A percentile compares a stretch with the other conserved stretches of the same genome.
Evolutionary conservation across 2,888 invertebrate species (phyloP).

Genomic region (Euproctis similis): DNA sequence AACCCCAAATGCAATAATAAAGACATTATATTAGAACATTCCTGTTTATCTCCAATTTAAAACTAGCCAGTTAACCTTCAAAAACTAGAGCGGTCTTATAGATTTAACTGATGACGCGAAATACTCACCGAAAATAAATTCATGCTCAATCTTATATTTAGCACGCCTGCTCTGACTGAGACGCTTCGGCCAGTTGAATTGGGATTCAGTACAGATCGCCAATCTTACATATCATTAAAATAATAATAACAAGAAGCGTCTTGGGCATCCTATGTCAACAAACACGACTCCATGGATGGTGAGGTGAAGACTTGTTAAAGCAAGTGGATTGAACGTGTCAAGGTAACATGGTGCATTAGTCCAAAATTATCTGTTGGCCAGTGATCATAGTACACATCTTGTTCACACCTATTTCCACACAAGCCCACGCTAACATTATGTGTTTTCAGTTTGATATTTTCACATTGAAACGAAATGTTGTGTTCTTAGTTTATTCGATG

Average conservation of each 20-base stretch:
- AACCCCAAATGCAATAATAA: too few species aligned
- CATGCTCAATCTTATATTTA: slow-evolving; percentile 74
- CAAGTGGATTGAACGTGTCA: slow-evolving; percentile 46
- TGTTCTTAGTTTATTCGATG: slow-evolving; percentile 66
- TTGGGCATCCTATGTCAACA: slow-evolving; percentile 38
- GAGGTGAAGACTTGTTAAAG: slow-evolving; percentile 32
- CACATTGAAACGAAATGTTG: slow-evolving; percentile 70
- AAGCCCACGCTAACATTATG: slow-evolving; percentile 68
- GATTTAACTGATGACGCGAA: slow-evolving; percentile 65
- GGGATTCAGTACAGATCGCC: slow-evolving; percentile 65
- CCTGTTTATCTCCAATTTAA: slow-evolving; percentile 18
- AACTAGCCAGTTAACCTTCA: slow-evolving; percentile 22
- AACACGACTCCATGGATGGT: slow-evolving; percentile 43
- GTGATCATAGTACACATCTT: slow-evolving; percentile 65
- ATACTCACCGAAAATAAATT: slow-evolving; percentile 70
- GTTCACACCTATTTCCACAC: slow-evolving; percentile 74
- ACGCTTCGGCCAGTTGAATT: slow-evolving; percentile 63
- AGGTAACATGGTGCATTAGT: slow-evolving; percentile 62
- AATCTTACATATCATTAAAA: slow-evolving; percentile 43
- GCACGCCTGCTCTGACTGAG: slow-evolving; percentile 62
- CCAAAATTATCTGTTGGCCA: slow-evolving; percentile 56
- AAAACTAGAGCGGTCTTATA: slow-evolving; percentile 24
- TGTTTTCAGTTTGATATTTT: slow-evolving; percentile 68
- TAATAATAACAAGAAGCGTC: slow-evolving; percentile 32
- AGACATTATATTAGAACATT: slow-evolving; percentile 3